These are phyloP conservation scores for Tachysurus fulvidraco DNA, from an alignment of 2,113 vertebrate species.

Conservation along the genomic window DNA sequence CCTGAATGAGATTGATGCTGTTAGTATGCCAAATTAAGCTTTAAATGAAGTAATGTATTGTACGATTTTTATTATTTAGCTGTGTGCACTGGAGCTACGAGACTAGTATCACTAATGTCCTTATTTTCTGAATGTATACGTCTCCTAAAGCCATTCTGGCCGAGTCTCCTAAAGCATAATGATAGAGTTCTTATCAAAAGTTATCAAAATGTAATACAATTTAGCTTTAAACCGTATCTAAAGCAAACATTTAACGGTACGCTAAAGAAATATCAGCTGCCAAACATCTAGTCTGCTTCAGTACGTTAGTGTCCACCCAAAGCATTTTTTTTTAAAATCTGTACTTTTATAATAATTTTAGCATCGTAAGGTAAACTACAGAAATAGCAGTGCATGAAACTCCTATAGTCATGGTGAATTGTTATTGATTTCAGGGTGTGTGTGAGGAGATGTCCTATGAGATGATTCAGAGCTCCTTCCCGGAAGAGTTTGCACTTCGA, in stretches of 20 bases:
- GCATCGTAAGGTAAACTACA: not conserved
- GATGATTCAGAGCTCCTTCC: constrained; percentile 86
- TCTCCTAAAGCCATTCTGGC: no score
- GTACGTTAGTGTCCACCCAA: no score
- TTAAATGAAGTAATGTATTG: not conserved
- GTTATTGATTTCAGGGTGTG: constrained; percentile 78
- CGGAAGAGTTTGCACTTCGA: constrained; percentile 92
- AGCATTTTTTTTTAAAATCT: not conserved
- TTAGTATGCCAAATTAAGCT: constrained; percentile 67
- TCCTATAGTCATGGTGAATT: not conserved
- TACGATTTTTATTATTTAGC: not conserved
- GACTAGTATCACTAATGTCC: not conserved
- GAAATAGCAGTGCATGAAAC: not conserved
- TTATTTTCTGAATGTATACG: not conserved
- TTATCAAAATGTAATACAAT: not conserved
- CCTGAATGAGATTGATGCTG: constrained; percentile 94
- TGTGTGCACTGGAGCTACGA: not conserved
- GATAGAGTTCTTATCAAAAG: not conserved
- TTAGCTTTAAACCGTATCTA: not conserved
- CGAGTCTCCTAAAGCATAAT: not conserved
- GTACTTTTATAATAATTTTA: not conserved
- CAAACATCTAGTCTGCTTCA: no score
- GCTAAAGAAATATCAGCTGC: not conserved
- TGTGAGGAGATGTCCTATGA: constrained; percentile 97
- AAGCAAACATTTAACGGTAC: not conserved